phyloP scores from a whole-genome alignment of 1,140 invertebrate genomes.

The Brachionus asplanchnoidis region DNA sequence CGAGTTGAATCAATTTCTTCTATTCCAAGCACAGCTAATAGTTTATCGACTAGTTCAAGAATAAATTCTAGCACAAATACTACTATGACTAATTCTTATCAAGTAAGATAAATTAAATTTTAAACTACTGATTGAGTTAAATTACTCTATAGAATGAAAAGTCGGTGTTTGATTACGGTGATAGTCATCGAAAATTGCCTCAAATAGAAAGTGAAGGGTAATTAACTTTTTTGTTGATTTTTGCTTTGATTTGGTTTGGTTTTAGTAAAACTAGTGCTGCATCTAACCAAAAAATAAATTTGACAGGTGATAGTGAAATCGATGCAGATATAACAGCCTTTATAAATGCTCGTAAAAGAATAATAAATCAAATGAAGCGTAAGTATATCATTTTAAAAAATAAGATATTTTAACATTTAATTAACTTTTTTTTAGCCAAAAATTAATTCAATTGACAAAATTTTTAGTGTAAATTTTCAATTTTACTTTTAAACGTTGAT shows the following conservation, averaged over 20 bases:
- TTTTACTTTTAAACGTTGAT: too few species aligned
- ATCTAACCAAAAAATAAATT: constrained; percentile 45
- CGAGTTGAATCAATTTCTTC: neutral
- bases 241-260: neutral
- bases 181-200: neutral
- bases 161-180: neutral
- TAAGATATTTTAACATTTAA: neutral
- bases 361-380: constrained; percentile 39
- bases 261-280: neutral
- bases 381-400: neutral
- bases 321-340: constrained; percentile 57
- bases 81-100: neutral
- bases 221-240: neutral
- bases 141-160: constrained; percentile 41
- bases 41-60: neutral
- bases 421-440: constrained; percentile 2
- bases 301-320: constrained; percentile 55
- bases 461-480: too few species aligned
- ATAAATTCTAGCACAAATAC: neutral
- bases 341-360: constrained; percentile 51
- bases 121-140: constrained; percentile 42
- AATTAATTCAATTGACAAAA: neutral
- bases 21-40: constrained; percentile 7
- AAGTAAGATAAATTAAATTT: neutral
- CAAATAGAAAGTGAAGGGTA: neutral